Base-by-base conservation (phyloP, 2,797 vertebrate species). In the Meriones psammophilus region DNA sequence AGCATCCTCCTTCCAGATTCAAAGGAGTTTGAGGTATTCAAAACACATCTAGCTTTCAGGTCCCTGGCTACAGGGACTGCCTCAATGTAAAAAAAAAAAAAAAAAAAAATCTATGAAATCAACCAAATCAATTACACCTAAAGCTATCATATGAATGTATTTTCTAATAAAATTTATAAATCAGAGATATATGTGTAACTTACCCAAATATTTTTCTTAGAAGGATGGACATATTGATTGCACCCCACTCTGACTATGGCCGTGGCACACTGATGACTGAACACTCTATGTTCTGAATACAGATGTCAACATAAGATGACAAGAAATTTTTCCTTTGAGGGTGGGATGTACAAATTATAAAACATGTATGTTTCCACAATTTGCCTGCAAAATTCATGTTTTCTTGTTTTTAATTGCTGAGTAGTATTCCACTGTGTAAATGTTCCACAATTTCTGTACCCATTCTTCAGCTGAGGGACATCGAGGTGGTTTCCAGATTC, bases 161-260 rank as follows among this genome's bases (percentile, higher is more conserved):
- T 88, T 92, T 69, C 92, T 95, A 94, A 97, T 96, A 87, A 97
- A 92, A 96, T 91, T 95, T 96, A 88, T 96, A 96, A 97, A 97
- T 94, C 89, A 97, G 85, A 86, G 58, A 56, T 89, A 56, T 90
- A 62, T 87, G 73, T 90, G 4, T 80, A 87, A 96, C 86, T 68
- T 80, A 62, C 62, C 39, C 62, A 95, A 26, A 36, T 87, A 42
- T 66, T 96, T 66, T 84, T 85, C 78, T 56, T 80, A 42, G 74
- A 69, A 94, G 74, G 46, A 93, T n/a, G 7, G 85, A 79, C 79
- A 84, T 33, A 74, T 66, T 94, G 83, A 79, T 3, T 94, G 66
- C 18, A 68, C 42, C 68, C 62, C 66, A 79, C 60, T 89, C 76
- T 90, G 54, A 94, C 86, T 62, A 69, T 13, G 36, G 74, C 90